Evolutionary conservation across 2,113 vertebrate species (phyloP), one percentile per base, ranked within the genome.

Genomic region (Gambusia affinis): DNA sequence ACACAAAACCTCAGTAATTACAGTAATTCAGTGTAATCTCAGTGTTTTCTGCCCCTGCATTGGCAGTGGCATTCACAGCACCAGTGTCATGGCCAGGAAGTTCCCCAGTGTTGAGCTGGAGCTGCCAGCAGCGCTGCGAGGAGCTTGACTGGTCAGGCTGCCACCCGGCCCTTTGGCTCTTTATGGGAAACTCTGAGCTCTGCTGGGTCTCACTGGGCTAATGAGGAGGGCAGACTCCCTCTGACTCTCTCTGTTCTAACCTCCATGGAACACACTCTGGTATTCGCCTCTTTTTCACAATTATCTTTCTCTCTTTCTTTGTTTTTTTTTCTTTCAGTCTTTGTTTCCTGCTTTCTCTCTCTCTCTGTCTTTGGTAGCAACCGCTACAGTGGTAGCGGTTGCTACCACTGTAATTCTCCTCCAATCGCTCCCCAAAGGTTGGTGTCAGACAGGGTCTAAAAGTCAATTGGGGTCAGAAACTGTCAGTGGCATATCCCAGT

Each of bases 401-500:
- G 12, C 72, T 30, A 39, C 54, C 73, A 82, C 82, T 84, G 78
- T 88, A 85, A 89, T 87, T 87, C 82, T 79, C 86, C 74, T 80
- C 78, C 76, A 82, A 64, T 90, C 57, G 44, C 80, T 80, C 86
- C 83, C 84, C 57, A 75, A 69, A 83, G 80, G 82, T 81, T 63
- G 66, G 78, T 86, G 90, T 89, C 88, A 90, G 84, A 84, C 85
- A 44, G 27, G 39, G 85, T 83, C 81, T 79, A 80, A 61, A 85
- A 82, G 89, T 91, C 89, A 90, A 88, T 84, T 82, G 85, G 81
- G 89, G 89, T 91, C 89, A 88, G 82, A 80, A 60, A 63, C 87
- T 64, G 74, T 73, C 84, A 73, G 81, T 44, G 75, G 24, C 42
- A 39, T 64, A 62, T 83, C 67, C 82, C 72, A 71, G 85, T 72